Conservation (phyloP, 2,113 vertebrate genomes). For the Catharus minimus region DNA sequence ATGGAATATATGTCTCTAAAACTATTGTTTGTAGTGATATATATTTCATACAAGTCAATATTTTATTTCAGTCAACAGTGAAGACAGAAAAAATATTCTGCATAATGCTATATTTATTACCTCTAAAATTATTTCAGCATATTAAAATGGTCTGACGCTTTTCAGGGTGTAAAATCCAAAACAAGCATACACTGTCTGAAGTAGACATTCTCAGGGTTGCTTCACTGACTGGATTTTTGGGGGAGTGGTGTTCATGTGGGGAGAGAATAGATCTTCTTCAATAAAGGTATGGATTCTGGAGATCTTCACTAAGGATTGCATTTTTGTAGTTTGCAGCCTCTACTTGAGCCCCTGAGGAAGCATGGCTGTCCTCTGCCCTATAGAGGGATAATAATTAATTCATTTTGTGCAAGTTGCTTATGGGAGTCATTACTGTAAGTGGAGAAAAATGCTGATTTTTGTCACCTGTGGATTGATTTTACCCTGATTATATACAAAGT, state of each 20-base stretch:
- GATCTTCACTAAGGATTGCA: not conserved
- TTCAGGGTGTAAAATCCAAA: not conserved
- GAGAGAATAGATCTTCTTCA: not conserved
- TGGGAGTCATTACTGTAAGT: not conserved
- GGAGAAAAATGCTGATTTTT: not conserved
- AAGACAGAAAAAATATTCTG: not conserved
- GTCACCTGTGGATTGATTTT: not conserved
- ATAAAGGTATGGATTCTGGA: not conserved
- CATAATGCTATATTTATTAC: not conserved
- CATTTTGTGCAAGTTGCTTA: not conserved
- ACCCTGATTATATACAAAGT: not conserved
- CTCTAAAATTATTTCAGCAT: not conserved
- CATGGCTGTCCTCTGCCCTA: not conserved
- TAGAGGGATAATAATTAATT: not conserved
- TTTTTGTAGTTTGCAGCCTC: not conserved
- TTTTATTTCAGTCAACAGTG: not conserved
- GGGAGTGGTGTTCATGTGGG: rapidly evolving
- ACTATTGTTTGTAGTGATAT: not conserved
- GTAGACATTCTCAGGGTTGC: not conserved
- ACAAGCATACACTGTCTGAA: not conserved
- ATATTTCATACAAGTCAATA: not conserved
- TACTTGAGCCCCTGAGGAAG: not conserved
- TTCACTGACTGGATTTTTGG: not conserved
- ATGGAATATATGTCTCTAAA: not conserved
- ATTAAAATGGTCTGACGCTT: not conserved